Conservation (phyloP, 2,797 vertebrate species). For the Psittacula derbiana region DNA sequence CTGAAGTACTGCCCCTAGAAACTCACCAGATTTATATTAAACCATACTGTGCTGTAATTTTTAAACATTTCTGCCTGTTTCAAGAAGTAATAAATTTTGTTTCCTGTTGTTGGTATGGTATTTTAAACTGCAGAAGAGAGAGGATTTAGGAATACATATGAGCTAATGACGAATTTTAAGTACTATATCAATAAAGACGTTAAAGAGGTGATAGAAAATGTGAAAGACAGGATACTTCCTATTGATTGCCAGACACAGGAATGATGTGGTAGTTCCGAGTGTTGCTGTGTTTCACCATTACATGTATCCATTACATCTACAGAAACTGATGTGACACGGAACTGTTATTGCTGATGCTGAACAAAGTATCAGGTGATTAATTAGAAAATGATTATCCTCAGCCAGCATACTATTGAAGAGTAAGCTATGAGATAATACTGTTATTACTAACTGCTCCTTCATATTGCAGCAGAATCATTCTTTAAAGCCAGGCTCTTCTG, state of each 20-base stretch:
- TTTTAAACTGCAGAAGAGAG: neutral
- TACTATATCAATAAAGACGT: slow-evolving; percentile 8
- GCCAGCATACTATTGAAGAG: neutral
- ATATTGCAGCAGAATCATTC: neutral
- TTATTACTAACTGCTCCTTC: neutral
- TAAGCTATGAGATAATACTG: neutral
- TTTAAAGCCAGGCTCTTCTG: neutral
- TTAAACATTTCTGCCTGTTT: neutral
- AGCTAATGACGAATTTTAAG: slow-evolving; percentile 11
- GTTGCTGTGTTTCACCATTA: neutral
- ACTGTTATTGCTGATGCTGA: slow-evolving; percentile 38
- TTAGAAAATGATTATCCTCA: slow-evolving; percentile 48
- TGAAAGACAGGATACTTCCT: neutral
- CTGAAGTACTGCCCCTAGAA: neutral
- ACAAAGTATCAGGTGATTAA: slow-evolving; percentile 37
- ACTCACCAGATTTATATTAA: neutral
- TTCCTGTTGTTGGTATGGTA: neutral
- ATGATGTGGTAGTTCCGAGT: neutral
- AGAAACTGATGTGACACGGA: neutral
- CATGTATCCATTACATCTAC: neutral
- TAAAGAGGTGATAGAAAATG: neutral
- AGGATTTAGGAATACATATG: neutral
- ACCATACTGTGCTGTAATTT: neutral
- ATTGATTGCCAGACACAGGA: neutral
- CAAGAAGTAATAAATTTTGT: neutral